Evolutionary conservation across 2,113 vertebrate species (phyloP).

Genomic region (Myrmophylax atrothorax): DNA sequence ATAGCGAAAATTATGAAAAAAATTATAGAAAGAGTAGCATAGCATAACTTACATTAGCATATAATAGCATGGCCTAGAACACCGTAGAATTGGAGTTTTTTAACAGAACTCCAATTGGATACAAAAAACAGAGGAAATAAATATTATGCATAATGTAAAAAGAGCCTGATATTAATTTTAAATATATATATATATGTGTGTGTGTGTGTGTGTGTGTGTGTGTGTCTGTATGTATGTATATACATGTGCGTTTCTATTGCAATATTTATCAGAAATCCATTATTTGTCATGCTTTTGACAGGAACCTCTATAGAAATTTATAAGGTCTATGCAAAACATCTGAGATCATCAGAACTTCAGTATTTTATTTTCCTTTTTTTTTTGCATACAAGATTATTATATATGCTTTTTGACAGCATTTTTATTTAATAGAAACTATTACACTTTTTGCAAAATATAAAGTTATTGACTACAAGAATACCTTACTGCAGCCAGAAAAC

Average conservation of each 20-base stretch:
- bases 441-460: not conserved
- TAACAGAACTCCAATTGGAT: not conserved
- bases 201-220: not conserved
- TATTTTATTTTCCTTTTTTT: not conserved
- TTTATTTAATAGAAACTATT: not conserved
- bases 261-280: not conserved
- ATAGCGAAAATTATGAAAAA: not conserved
- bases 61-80: not conserved
- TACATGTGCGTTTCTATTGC: not conserved
- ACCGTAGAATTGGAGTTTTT: not conserved
- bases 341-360: not conserved
- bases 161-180: accelerated
- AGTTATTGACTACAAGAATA: not conserved
- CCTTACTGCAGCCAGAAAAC: not conserved
- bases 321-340: not conserved
- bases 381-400: not conserved
- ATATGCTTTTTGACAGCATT: not conserved
- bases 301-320: not conserved
- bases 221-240: too few species aligned
- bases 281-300: not conserved
- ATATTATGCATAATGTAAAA: not conserved
- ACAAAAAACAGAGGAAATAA: not conserved
- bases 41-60: not conserved
- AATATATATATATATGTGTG: not conserved
- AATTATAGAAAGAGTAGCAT: not conserved